A percentile compares a stretch with the other conserved stretches of the same genome.
phyloP scores from a whole-genome alignment of 2,797 vertebrate species.

The Argyrosomus regius region DNA sequence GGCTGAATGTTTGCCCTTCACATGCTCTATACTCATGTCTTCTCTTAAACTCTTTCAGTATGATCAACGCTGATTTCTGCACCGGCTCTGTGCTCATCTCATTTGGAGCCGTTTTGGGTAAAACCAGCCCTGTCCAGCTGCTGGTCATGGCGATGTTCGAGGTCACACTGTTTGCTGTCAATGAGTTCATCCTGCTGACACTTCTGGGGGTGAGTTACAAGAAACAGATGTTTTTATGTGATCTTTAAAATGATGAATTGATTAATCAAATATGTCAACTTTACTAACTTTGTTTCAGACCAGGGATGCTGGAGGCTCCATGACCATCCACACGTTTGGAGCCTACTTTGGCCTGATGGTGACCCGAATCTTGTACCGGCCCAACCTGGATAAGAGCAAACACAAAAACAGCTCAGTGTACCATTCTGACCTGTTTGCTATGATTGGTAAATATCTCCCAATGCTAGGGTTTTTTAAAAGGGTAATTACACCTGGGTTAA shows the following conservation, averaged over 20 bases:
- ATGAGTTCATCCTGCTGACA: conserved; percentile 89
- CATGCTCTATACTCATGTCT: neutral
- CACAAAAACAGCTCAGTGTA: conserved; percentile 83
- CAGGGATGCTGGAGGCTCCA: conserved; percentile 91
- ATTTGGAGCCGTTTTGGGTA: conserved; percentile 90
- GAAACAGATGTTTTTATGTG: neutral
- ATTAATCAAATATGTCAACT: neutral
- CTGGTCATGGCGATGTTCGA: conserved; percentile 92
- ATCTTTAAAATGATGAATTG: neutral
- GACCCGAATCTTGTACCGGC: conserved; percentile 87
- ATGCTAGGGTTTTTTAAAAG: neutral
- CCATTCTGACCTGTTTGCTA: conserved; percentile 90
- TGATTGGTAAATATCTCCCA: conserved; percentile 85
- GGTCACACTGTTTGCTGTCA: conserved; percentile 88
- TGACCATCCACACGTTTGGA: conserved; percentile 95
- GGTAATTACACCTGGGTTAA: too few relatives aligned
- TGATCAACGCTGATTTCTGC: conserved; percentile 94
- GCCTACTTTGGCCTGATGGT: conserved; percentile 94
- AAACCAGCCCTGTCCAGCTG: conserved; percentile 90
- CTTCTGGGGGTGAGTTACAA: conserved; percentile 85
- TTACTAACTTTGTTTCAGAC: conserved; percentile 79
- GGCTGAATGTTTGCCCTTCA: neutral
- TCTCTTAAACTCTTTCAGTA: conserved; percentile 77
- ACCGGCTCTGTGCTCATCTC: conserved; percentile 90
- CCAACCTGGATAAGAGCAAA: conserved; percentile 84